phyloP scores from a whole-genome alignment of 2,797 vertebrate species.

The Syncerus caffer region DNA sequence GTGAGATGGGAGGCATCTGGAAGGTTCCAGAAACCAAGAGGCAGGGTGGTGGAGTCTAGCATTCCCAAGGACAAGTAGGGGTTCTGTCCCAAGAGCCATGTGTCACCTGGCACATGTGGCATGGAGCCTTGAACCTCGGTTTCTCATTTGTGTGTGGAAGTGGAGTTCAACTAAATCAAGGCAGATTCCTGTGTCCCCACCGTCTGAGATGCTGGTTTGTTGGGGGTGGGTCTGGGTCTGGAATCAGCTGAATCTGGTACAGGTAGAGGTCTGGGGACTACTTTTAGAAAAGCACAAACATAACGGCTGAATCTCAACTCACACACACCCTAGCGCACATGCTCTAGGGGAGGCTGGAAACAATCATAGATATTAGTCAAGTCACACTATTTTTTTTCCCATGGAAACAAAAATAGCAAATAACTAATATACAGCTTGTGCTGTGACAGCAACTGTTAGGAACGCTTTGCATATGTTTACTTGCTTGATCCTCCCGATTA shows the following conservation, averaged over 20 bases:
- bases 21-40: not conserved
- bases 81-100: not conserved
- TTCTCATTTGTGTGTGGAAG: not conserved
- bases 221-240: rapidly evolving
- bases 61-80: not conserved
- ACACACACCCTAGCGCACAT: not conserved
- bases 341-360: not conserved
- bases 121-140: not conserved
- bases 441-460: not conserved
- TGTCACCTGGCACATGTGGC: not conserved
- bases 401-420: not conserved
- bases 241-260: not conserved
- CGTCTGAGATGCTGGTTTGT: not conserved
- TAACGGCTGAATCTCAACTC: rapidly evolving
- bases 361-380: not conserved
- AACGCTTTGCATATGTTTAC: not conserved
- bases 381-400: not conserved
- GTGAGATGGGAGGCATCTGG: not conserved
- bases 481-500: too few relatives aligned
- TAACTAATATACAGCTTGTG: not conserved
- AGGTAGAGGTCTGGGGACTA: not conserved
- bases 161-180: too few relatives aligned
- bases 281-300: not conserved
- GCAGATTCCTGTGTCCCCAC: not conserved
- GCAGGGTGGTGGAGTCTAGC: not conserved